Evolutionary conservation across 2,888 invertebrate genomes (phyloP), one percentile per base, ranked within the genome.

Genomic region (Melolontha melolontha): DNA sequence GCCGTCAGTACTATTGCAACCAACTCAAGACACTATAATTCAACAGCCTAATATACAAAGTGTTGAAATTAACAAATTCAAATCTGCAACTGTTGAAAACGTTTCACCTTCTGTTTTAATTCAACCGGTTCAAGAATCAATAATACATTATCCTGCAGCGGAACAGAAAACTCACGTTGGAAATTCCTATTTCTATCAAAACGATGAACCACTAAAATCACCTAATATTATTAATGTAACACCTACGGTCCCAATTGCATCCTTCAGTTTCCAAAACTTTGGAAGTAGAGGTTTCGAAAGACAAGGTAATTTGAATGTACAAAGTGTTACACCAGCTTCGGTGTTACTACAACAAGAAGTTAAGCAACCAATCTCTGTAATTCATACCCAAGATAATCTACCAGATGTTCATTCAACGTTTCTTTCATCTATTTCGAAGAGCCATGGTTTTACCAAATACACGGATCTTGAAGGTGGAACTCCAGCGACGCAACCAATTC

Each of bases 361-460:
- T 39, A 54, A 5, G 16, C 12, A 16, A 12, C 22, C 55, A 22
- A 1, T 52, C 27, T 34, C 51, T 4, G 44, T 42, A 5, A 22
- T 22, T 22, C 4, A 1, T 2, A 22, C 22, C 2, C 34, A 34
- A 34, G 10, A 34, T 34, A 10, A 10, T 8, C 34, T 34, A 6
- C 34, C 34, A 34, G 34, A 34, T 44, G 7, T 42, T 16, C 59
- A 29, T 12, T 29, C 59, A 5, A 16, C 14, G 7, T 49, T 47
- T 14, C 16, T 47, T 1, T 47, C 59, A 14, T 34, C 59, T 2
- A 5, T 62, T 6, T 47, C 59, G 2, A 62, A 62, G 34, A 44
- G 59, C 29, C 34, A 39, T 5, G 59, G 59, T 14, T 62, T 62
- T 29, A 47, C 59, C 8, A 62, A 62, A 62, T 62, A 17, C 10